Evolutionary conservation across 2,113 vertebrate species (phyloP), one percentile per base, ranked within the genome.

Genomic region (Lophius piscatorius): DNA sequence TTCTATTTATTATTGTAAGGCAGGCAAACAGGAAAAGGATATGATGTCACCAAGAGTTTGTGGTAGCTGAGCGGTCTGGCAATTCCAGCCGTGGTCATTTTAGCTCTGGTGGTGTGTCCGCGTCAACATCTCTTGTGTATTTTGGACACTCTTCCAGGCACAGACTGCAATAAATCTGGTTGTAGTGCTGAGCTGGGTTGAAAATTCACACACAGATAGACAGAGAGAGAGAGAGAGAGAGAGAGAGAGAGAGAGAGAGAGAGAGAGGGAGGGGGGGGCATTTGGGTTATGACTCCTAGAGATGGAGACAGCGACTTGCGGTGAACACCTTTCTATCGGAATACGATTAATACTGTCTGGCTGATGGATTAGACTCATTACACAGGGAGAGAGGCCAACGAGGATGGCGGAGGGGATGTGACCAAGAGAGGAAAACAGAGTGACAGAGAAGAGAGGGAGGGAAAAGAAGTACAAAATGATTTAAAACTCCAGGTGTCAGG

Each of bases 321-420:
- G 31, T 69, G 84, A 88, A 86, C 83, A 84, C 81, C 61, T 81
- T 50, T 69, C 80, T 86, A 89, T 89, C 74, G 86, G 83, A 89
- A 90, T 90, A 90, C 84, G 70, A 90, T 90, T 86, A 85, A 90
- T 87, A 76, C 80, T 86, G 81, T 90, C 86, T 81, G 74, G 67
- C 78, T 90, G 88, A 90, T 88, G 88, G 88, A 90, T 90, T 87
- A 82, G 80, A 86, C 84, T 88, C 86, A 85, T 90, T 90, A 88
- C 68, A 77, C 63, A 58, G 49, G 74, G 78, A 85, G 66, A 60
- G 62, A 62, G 74, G 74, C 63, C 54, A 46, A 66, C 47, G 57
- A 51, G 68, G 59, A 59, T 14, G 39, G 60, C 52, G 54, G 31
- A 68, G 64, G 63, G 46, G 39, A 61, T 59, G 45, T 44, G 56